Percentiles rank a stretch among this genome's conserved stretches.
Conservation (phyloP, 2,113 vertebrate species). For the Neomonachus schauinslandi region DNA sequence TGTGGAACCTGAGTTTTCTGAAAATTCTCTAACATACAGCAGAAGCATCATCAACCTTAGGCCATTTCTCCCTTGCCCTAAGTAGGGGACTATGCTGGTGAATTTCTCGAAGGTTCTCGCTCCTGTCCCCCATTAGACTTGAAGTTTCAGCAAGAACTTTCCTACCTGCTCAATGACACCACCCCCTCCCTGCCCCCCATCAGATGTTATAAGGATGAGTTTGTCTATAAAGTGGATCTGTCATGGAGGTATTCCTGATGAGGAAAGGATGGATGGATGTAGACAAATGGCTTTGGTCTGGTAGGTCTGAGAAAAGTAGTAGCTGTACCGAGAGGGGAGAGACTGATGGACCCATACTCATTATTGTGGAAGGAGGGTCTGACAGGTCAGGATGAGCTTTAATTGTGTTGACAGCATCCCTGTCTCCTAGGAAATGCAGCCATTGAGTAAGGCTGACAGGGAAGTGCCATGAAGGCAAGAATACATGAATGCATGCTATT, state of each 20-base stretch:
- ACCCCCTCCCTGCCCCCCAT: background rate
- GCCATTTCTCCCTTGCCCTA: background rate
- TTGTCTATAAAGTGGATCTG: background rate
- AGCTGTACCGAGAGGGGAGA: background rate
- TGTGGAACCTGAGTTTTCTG: background rate
- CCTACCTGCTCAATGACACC: rapidly evolving
- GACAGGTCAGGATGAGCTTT: background rate
- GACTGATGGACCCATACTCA: background rate
- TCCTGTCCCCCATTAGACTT: background rate
- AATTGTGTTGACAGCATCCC: background rate
- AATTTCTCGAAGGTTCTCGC: background rate
- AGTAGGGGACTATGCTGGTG: background rate
- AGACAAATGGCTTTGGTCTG: background rate
- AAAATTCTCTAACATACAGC: background rate
- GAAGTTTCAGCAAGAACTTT: background rate
- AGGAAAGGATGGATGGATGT: background rate
- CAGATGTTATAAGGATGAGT: background rate
- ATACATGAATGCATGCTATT: background rate
- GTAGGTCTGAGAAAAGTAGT: background rate
- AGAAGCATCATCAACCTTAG: background rate
- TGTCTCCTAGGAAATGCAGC: background rate
- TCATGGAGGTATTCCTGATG: background rate
- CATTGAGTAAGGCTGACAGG: background rate
- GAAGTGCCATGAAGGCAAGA: background rate
- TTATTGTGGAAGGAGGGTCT: background rate